phyloP scores from a whole-genome alignment of 2,113 vertebrate genomes.

The Lynx canadensis region DNA sequence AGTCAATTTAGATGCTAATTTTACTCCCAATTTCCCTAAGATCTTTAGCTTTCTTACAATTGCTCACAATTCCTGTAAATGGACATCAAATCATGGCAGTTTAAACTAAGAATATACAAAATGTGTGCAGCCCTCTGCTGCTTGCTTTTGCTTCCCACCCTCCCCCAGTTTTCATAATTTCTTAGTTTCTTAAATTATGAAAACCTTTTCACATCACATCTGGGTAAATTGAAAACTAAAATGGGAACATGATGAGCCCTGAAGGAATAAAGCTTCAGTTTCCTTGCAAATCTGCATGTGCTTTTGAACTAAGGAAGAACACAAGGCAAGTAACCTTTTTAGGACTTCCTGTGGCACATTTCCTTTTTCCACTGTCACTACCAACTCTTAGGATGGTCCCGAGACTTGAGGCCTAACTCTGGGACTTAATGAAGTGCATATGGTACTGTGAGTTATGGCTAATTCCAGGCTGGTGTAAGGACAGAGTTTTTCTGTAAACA shows the following conservation, averaged over 20 bases:
- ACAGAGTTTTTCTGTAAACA: not conserved
- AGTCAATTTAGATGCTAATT: slow-evolving; percentile 29
- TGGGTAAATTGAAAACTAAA: not conserved
- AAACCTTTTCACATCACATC: not conserved
- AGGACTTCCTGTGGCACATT: not conserved
- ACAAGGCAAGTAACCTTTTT: not conserved
- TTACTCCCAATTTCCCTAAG: not conserved
- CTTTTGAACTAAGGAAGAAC: not conserved
- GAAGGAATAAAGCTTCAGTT: not conserved
- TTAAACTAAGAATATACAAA: slow-evolving; percentile 2
- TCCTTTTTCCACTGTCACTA: not conserved
- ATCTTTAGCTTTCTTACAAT: slow-evolving; percentile 22
- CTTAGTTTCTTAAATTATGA: not conserved
- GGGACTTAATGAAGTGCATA: not conserved
- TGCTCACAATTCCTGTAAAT: not conserved
- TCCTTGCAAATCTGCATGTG: not conserved
- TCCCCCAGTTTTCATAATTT: not conserved
- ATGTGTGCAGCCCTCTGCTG: not conserved
- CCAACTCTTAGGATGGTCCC: not conserved
- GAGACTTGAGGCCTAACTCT: not conserved
- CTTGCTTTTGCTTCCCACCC: not conserved
- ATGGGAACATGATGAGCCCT: not conserved
- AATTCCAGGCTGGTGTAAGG: not conserved
- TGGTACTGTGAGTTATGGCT: not conserved
- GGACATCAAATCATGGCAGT: slow-evolving; percentile 10